phyloP scores from a whole-genome alignment of 2,797 vertebrate genomes.

The Gadopsis bispinosus region DNA sequence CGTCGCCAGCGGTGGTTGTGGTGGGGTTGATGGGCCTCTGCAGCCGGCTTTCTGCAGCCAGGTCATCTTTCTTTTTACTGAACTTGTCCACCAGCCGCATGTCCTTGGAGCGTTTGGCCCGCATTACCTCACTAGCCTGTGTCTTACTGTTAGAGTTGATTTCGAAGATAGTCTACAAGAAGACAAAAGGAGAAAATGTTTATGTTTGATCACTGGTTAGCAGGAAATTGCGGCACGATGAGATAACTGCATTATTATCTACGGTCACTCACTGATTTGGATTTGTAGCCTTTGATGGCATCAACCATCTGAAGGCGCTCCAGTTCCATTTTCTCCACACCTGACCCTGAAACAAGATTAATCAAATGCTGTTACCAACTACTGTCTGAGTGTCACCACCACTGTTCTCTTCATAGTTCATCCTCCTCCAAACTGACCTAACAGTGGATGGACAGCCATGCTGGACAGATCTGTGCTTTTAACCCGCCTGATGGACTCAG shows the following conservation, averaged over 20 bases:
- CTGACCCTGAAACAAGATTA: conserved; percentile 80
- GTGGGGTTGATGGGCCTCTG: conserved; percentile 18
- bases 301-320: conserved; percentile 92
- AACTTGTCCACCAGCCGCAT: conserved; percentile 86
- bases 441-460: conserved; percentile 92
- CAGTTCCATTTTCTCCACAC: conserved; percentile 89
- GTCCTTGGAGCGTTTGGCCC: conserved; percentile 89
- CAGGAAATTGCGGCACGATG: background rate
- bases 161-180: conserved; percentile 94
- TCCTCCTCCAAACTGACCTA: conserved; percentile 84
- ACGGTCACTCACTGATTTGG: conserved; percentile 88
- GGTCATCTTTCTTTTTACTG: conserved; percentile 81
- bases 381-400: background rate
- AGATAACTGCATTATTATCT: background rate
- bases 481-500: conserved; percentile 93
- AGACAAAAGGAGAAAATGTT: background rate
- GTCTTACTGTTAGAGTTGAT: conserved; percentile 92
- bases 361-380: background rate
- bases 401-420: background rate
- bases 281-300: conserved; percentile 91
- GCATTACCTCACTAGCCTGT: conserved; percentile 90
- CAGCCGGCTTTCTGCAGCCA: conserved; percentile 61
- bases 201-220: background rate
- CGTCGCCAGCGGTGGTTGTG: background rate
- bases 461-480: conserved; percentile 87